Conservation (phyloP, 2,113 vertebrate species). For the Nerophis ophidion region DNA sequence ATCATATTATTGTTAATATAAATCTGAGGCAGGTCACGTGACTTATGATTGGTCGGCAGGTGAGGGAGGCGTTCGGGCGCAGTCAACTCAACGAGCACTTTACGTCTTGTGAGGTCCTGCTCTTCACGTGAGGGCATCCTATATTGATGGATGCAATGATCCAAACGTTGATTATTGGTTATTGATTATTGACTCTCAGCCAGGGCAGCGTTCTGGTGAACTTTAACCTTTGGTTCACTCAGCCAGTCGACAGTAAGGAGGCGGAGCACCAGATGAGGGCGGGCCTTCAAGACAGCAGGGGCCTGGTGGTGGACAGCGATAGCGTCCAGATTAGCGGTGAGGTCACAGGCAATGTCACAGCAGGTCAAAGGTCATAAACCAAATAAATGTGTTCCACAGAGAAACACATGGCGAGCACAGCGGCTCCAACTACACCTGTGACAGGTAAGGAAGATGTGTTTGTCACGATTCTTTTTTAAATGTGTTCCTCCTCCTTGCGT, state of each 20-base stretch:
- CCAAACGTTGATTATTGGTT: not conserved
- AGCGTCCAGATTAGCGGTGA: constrained; percentile 60
- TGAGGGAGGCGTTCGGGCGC: constrained; percentile 41
- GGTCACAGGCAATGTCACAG: not conserved
- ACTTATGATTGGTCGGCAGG: constrained; percentile 47
- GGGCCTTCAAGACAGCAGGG: constrained; percentile 37
- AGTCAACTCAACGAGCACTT: constrained; percentile 37
- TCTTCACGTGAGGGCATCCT: constrained; percentile 60
- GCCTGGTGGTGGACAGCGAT: constrained; percentile 45
- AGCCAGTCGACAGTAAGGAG: constrained; percentile 14
- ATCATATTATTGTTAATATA: not conserved
- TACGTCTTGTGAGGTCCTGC: constrained; percentile 45
- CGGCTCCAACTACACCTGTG: not conserved
- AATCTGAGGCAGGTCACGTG: not conserved
- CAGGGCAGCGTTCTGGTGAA: constrained; percentile 61
- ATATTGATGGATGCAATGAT: not conserved
- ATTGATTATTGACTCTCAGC: constrained; percentile 30
- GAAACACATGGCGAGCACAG: not conserved
- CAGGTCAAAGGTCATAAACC: not conserved
- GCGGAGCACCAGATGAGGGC: constrained; percentile 40
- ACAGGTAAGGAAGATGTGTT: constrained; percentile 16
- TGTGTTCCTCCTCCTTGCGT: not conserved
- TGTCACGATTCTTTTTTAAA: not conserved
- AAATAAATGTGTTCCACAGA: not conserved
- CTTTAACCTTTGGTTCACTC: constrained; percentile 57